Base-by-base conservation (phyloP, 2,888 invertebrate genomes). In the Phortica okadai region DNA sequence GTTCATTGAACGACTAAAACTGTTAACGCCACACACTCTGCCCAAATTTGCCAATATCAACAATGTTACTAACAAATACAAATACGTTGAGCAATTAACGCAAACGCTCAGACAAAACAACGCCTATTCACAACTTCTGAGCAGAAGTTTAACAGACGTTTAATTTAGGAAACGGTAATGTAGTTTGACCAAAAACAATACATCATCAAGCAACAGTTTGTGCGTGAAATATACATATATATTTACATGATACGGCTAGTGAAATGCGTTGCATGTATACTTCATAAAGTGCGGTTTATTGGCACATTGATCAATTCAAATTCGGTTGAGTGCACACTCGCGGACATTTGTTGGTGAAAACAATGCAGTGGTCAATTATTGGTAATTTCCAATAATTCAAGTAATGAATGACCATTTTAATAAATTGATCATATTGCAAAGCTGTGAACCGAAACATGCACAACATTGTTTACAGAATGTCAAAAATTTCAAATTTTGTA, bases 61-160 rank as follows among this genome's bases (percentile, higher is more conserved):
- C 54, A 50, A 21, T 10, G 45, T 69, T 10, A 0, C 6, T 66
- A 41, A 44, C 67, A 67, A 44, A 67, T 44, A 67, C 14, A 67
- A 67, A 67, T 67, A 44, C 42, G 67, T 44, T 67, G 44, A 11
- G 44, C 67, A 44, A 67, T 67, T 67, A 67, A 10, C 67, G 16
- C n/a, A 33, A 16, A n/a, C 41, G 16, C n/a, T 16, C n/a, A 5
- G 44, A 67, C 67, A 67, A 25, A 8, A 64, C 41, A 64, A 64
- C 33, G 11, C 33, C 1, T 11, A 33, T 10, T 64, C 64, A 41
- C 64, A 21, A 6, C 21, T 33, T 6, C 14, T 2, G 2, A 10
- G 45, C 45, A 6, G 45, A 6, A 6, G 10, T 3, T 6, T 0
- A 50, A 6, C 10, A 14, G 50, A 8, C 50, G 50, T 8, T 14